Conservation (phyloP, 1,140 invertebrate species). For the Apis dorsata region DNA sequence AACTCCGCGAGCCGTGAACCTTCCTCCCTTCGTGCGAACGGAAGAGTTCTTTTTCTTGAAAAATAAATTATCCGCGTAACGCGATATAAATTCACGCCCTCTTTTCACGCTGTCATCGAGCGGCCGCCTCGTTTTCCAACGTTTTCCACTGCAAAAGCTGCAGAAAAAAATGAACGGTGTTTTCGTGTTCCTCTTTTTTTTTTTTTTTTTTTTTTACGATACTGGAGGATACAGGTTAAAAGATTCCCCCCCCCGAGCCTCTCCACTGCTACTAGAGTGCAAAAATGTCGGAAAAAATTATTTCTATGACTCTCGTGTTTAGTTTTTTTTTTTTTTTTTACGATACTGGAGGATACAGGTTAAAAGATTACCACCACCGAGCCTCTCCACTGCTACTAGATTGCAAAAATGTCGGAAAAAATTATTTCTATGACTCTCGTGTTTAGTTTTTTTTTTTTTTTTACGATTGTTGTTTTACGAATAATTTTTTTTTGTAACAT, state of each 20-base stretch:
- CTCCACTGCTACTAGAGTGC: no score
- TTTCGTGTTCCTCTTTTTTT: no score
- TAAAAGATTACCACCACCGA: no score
- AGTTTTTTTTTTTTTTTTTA: not conserved
- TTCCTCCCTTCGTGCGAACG: not conserved
- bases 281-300: no score
- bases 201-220: not conserved
- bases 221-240: not conserved
- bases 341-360: not conserved
- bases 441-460: not conserved
- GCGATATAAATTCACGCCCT: constrained; percentile 35
- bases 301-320: not conserved
- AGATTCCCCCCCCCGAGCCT: no score
- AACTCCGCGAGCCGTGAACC: constrained; percentile 34
- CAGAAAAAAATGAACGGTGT: not conserved
- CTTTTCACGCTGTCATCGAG: constrained; percentile 1
- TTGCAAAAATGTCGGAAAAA: no score
- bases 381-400: no score
- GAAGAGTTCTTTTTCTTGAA: constrained; percentile 26
- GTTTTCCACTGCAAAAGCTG: not conserved
- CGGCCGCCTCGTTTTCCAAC: not conserved
- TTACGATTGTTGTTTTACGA: not conserved
- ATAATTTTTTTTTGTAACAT: no score
- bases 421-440: no score
- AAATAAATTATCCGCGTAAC: constrained; percentile 33